Percentiles rank a stretch among this genome's conserved stretches.
These are phyloP conservation scores for Prorops nasuta DNA, from an alignment of 1,140 invertebrate genomes.

Conservation along the genomic window DNA sequence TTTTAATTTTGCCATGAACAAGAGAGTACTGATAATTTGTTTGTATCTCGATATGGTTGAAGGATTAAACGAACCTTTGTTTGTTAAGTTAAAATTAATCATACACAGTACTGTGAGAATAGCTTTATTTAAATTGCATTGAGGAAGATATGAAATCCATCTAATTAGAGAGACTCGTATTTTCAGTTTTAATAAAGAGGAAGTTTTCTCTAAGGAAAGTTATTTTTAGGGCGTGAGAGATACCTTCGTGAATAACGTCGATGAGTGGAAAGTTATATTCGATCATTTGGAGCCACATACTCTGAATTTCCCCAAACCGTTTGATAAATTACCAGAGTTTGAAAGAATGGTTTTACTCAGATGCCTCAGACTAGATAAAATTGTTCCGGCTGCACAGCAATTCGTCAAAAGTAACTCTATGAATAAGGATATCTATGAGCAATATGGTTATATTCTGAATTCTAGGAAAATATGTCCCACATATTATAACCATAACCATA, in stretches of 20 bases:
- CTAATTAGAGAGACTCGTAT: too few relatives aligned
- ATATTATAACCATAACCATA: too few relatives aligned
- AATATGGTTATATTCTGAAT: constrained; percentile 4
- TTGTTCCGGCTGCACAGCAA: constrained; percentile 77
- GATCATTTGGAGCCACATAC: constrained; percentile 71
- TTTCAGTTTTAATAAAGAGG: background rate
- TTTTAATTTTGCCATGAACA: too few relatives aligned
- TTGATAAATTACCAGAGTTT: constrained; percentile 68
- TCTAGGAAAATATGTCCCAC: too few relatives aligned
- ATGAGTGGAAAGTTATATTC: constrained; percentile 75
- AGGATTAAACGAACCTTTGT: too few relatives aligned
- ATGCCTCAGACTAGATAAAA: constrained; percentile 85
- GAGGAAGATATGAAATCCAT: too few relatives aligned
- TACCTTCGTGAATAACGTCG: constrained; percentile 60
- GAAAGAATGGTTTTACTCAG: constrained; percentile 80
- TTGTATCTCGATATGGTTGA: too few relatives aligned
- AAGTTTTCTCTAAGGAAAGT: constrained; percentile 52
- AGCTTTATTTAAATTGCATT: too few relatives aligned
- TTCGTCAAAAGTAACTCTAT: constrained; percentile 77
- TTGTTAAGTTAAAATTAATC: too few relatives aligned
- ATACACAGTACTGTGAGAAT: too few relatives aligned
- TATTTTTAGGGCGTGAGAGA: constrained; percentile 63
- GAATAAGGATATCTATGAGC: constrained; percentile 8
- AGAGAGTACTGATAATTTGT: too few relatives aligned
- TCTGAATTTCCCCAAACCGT: constrained; percentile 68